phyloP scores from a whole-genome alignment of 2,113 vertebrate species.

The Rhinichthys klamathensis region DNA sequence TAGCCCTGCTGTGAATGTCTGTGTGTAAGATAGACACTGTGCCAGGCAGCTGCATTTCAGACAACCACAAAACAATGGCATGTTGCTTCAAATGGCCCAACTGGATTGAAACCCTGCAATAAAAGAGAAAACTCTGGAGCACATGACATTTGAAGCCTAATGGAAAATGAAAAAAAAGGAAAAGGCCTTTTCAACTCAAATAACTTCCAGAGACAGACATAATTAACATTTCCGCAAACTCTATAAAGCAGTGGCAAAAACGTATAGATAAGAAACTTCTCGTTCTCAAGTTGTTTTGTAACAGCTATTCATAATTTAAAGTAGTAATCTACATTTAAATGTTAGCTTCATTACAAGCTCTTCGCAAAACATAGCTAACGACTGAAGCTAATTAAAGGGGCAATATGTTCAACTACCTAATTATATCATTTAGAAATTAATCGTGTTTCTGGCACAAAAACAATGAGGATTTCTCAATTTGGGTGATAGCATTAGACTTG shows the following conservation, averaged over 20 bases:
- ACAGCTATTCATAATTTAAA: neutral
- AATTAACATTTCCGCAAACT: neutral
- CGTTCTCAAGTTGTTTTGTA: neutral
- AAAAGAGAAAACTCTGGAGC: slow-evolving; percentile 64
- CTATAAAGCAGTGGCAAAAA: neutral
- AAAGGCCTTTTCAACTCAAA: slow-evolving; percentile 42
- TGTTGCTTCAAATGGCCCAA: slow-evolving; percentile 58
- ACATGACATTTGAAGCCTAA: slow-evolving; percentile 66
- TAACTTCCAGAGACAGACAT: slow-evolving; percentile 10
- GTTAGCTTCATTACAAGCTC: neutral
- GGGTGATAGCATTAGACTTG: neutral
- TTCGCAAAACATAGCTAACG: neutral
- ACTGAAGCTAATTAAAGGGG: neutral
- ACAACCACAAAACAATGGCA: slow-evolving; percentile 66
- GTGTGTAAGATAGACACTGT: slow-evolving; percentile 35
- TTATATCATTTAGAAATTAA: neutral
- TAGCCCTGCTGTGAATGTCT: slow-evolving; percentile 27
- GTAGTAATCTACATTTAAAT: neutral
- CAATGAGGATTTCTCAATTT: neutral
- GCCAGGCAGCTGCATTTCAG: slow-evolving; percentile 65
- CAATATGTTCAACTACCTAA: no score
- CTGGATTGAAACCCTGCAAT: slow-evolving; percentile 61
- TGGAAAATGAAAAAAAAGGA: slow-evolving; percentile 50
- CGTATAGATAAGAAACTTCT: neutral
- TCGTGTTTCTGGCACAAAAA: neutral